These are phyloP conservation scores for Globia sparganii DNA, from an alignment of 2,888 invertebrate genomes.

Conservation along the genomic window DNA sequence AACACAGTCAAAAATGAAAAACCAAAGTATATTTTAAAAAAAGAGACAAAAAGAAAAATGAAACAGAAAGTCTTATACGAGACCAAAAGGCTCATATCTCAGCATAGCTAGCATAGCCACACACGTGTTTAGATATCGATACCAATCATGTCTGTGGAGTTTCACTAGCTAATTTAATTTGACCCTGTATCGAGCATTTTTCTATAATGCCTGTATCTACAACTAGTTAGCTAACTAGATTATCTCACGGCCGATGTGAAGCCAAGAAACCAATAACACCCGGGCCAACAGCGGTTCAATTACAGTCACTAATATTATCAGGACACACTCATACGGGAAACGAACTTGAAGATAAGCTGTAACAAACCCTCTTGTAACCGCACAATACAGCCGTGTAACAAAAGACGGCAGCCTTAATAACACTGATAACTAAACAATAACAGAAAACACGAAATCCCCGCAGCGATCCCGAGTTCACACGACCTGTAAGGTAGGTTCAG, in stretches of 20 bases:
- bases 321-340: slow-evolving; percentile 11
- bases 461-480: slow-evolving; percentile 16
- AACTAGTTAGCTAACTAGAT: not conserved
- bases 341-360: slow-evolving; percentile 42
- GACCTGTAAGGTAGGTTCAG: slow-evolving; percentile 23
- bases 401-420: slow-evolving; percentile 59
- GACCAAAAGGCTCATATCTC: no score
- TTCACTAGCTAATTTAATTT: not conserved
- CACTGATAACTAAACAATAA: slow-evolving; percentile 59
- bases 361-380: slow-evolving; percentile 31
- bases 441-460: slow-evolving; percentile 44
- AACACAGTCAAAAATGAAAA: no score
- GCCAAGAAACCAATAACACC: not conserved
- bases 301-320: slow-evolving; percentile 11
- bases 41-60: no score
- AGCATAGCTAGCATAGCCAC: no score
- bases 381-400: slow-evolving; percentile 40
- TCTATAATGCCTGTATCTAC: no score
- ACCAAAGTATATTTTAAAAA: no score
- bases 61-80: no score
- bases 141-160: no score
- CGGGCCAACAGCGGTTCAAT: slow-evolving; percentile 1
- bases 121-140: no score
- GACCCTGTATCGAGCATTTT: not conserved
- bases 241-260: not conserved